Base-by-base conservation (phyloP, 2,113 vertebrate genomes). In the Sceloporus tristichus region DNA sequence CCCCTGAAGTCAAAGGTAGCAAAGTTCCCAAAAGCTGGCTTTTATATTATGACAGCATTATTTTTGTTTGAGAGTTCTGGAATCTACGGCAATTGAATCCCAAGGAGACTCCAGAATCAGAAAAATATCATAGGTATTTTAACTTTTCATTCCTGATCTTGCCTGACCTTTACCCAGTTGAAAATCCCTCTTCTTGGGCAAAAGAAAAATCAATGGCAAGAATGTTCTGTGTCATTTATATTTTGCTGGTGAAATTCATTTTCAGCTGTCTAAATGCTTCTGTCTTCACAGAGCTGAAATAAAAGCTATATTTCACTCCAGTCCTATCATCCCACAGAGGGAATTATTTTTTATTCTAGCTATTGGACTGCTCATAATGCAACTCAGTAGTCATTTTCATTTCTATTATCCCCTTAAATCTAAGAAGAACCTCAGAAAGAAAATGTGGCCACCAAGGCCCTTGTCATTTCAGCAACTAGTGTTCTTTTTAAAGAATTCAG, bases 281-380 rank as follows among this genome's bases (percentile, higher is more conserved):
- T 9, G 59, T 0, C 8, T 21, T 79, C 19, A 79, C 16, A 86
- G 29, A 21, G 38, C 38, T 65, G 59, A 91, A 88, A 68, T 13
- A 93, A 91, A 90, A 73, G 0, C 0, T 85, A 54, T 92, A 56
- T 87, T 85, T 85, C 21, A 54, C 2, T 89, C 1, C 0, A n/a
- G 9, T 62, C 29, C 19, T 81, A 4, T 91, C 56, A 87, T 11
- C 68, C 4, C 13, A 70, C 3, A 79, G 54, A 87, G 89, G 65
- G 56, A 48, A 89, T 81, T 88, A 68, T 93, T 86, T 29, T 59
- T 73, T 76, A 56, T 82, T 34, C 18, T 65, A 38, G 83, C 70
- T 59, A 74, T 34, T 84, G 53, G 83, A 74, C 18, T 83, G 10
- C 34, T 87, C 75, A n/a, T 80, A 91, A 53, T 79, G 48, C 75